Base-by-base conservation (phyloP, 2,113 vertebrate species). In the Zootoca vivipara region DNA sequence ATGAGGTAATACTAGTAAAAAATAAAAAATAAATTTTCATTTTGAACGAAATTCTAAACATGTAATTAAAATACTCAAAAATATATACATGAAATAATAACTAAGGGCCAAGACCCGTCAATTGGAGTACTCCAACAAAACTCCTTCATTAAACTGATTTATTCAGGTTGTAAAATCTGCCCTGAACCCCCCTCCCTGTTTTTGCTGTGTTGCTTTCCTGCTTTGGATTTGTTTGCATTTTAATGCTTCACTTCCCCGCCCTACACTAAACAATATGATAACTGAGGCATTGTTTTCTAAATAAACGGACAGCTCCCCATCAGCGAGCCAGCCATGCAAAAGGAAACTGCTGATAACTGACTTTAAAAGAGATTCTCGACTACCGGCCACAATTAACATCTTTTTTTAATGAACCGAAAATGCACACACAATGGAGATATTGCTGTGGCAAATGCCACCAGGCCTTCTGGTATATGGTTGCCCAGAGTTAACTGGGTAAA, bases 261-360 rank as follows among this genome's bases (percentile, higher is more conserved):
- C 90, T 40, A 78, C 82, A 91, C 87, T 89, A 95, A 96, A 92
- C 91, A 94, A 15, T 82, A 89, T 0, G 90, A 94, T 96, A 97
- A 96, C 90, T 91, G 83, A 88, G 89, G 88, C 78, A 86, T 94
- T 95, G 93, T 97, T 96, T 97, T 93, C 93, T 91, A 97, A 97
- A 97, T 91, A 96, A 95, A 92, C 0, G 42, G 26, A 84, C 90
- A 95, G 91, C 90, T 93, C 92, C 82, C 18, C 86, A 82, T 89
- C 95, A 96, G 92, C 93, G 95, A 93, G 90, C 87, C 87, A 95
- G 93, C 91, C 82, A 89, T 93, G 89, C 92, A 94, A 94, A 95
- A 0, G 40, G 86, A 90, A 96, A 96, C 93, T 78, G 82, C 3
- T 94, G 95, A 96, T 97, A 97, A 97, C 84, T 88, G 83, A 87